These are phyloP conservation scores for Aspidapion aeneum DNA, from an alignment of 2,888 invertebrate genomes.

Conservation along the genomic window DNA sequence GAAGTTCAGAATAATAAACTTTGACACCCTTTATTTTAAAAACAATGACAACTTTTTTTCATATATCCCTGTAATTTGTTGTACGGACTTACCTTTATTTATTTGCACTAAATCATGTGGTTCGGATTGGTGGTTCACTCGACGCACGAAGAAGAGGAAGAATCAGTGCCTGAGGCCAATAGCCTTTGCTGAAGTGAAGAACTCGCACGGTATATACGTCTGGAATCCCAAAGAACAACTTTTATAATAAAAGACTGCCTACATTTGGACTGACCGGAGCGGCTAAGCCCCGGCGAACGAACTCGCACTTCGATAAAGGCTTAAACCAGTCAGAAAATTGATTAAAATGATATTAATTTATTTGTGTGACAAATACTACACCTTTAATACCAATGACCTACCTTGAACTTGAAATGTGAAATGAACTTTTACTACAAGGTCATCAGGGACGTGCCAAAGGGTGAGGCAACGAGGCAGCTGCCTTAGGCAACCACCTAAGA, in stretches of 20 bases:
- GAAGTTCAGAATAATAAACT: too few relatives aligned
- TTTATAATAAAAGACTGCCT: not conserved
- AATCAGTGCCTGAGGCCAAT: not conserved
- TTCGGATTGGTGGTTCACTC: not conserved
- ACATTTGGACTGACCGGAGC: not conserved
- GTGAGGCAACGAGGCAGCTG: too few relatives aligned
- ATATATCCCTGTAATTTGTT: too few relatives aligned
- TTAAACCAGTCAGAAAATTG: not conserved
- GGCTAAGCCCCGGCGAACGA: too few relatives aligned
- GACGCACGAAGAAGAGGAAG: too few relatives aligned
- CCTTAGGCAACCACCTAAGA: too few relatives aligned
- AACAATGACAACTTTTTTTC: too few relatives aligned
- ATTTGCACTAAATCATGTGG: not conserved
- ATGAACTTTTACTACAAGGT: too few relatives aligned
- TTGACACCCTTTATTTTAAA: too few relatives aligned
- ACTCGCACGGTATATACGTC: not conserved
- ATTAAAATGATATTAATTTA: not conserved
- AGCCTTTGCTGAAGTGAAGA: not conserved
- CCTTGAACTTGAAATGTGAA: conserved; percentile 1
- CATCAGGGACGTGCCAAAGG: too few relatives aligned
- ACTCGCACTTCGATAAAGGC: too few relatives aligned
- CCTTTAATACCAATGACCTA: conserved; percentile 1
- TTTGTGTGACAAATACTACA: not conserved
- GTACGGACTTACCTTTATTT: not conserved
- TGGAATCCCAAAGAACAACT: not conserved